These are phyloP conservation scores for Pelodiscus sinensis DNA, from an alignment of 2,113 vertebrate genomes.

Conservation along the genomic window DNA sequence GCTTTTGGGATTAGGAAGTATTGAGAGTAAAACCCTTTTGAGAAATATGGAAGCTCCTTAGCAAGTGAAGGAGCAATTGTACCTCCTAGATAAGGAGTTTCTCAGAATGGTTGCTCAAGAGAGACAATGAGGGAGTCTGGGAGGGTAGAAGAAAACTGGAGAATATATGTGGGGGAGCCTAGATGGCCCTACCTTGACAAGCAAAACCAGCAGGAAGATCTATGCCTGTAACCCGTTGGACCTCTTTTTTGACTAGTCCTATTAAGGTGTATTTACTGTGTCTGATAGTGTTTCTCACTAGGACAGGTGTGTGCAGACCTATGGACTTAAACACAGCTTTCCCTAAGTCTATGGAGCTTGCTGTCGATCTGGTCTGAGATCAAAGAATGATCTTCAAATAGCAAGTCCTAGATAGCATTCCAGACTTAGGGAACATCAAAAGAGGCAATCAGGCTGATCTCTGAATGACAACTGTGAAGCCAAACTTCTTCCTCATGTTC, in stretches of 20 bases:
- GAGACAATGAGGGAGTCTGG: no score
- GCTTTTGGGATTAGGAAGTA: no score
- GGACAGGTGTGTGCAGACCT: not conserved
- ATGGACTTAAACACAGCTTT: not conserved
- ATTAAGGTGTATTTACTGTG: not conserved
- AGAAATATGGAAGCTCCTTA: no score
- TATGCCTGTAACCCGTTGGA: not conserved
- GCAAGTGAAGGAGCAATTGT: no score
- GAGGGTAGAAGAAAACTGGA: not conserved
- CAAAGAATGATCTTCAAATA: not conserved
- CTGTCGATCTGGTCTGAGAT: not conserved
- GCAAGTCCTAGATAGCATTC: not conserved
- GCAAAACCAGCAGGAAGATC: not conserved
- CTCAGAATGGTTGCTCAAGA: no score
- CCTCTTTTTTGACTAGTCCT: not conserved
- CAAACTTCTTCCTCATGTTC: not conserved
- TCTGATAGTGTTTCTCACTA: not conserved
- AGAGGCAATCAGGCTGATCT: not conserved
- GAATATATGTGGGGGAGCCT: not conserved
- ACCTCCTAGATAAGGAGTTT: no score
- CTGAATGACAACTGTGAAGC: not conserved
- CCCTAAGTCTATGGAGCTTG: not conserved
- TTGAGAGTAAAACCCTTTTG: no score
- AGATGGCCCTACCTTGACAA: not conserved
- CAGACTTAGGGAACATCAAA: not conserved